A percentile compares a stretch with the other conserved stretches of the same genome.
These are phyloP conservation scores for Papilio polyxenes DNA, from an alignment of 1,140 invertebrate genomes.

Conservation along the genomic window DNA sequence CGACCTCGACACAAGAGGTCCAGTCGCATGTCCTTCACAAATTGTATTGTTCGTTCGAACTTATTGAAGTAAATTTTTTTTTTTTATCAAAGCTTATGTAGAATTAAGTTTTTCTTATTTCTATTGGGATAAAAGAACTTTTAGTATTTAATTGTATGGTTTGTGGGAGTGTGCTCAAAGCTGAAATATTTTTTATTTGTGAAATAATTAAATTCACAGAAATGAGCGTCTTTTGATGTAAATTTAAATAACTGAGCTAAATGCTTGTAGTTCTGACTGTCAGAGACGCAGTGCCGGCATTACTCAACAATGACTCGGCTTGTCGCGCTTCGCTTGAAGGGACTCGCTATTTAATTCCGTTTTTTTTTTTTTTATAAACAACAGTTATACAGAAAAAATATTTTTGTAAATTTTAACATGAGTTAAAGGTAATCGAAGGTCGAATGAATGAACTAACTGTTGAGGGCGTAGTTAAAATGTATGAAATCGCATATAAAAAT, in stretches of 20 bases:
- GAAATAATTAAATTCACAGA: neutral
- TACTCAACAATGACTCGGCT: conserved; percentile 48
- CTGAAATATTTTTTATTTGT: neutral
- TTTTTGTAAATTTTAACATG: too few relatives aligned
- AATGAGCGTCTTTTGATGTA: neutral
- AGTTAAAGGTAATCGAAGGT: conserved; percentile 10
- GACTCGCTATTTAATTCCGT: conserved; percentile 50
- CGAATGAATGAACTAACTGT: conserved; percentile 5
- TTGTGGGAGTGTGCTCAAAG: neutral
- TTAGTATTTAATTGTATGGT: neutral
- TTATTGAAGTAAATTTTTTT: neutral
- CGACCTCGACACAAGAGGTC: conserved; percentile 68
- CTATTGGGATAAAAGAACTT: neutral
- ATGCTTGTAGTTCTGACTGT: neutral
- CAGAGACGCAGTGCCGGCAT: conserved; percentile 41
- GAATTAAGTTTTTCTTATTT: neutral
- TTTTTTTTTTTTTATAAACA: conserved; percentile 45
- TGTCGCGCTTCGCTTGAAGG: conserved; percentile 60
- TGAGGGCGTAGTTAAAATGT: conserved; percentile 6
- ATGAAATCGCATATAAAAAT: conserved; percentile 29
- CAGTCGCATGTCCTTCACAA: conserved; percentile 68
- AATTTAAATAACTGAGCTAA: neutral
- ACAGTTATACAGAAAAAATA: neutral
- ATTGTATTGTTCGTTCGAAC: conserved; percentile 38
- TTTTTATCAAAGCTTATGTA: neutral